Base-by-base conservation (phyloP, 1,140 invertebrate species). In the Parapsyche elsis region DNA sequence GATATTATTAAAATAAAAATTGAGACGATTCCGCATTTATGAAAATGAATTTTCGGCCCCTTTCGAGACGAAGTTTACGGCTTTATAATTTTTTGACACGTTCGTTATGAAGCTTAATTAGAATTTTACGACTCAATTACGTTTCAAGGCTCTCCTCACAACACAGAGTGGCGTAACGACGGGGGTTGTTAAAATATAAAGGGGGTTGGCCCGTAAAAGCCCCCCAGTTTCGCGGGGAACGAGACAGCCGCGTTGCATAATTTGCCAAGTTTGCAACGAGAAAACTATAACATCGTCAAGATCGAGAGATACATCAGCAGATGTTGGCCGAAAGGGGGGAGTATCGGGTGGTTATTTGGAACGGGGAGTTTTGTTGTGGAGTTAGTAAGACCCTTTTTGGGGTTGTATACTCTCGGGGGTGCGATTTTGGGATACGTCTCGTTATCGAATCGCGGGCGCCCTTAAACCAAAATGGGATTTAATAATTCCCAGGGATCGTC, bases 391-490 rank as follows among this genome's bases (percentile, higher is more conserved):
- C 30, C 30, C 30, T 38, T 38, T 38, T 38, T 38, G 30, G 30
- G 30, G 30, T 38, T 53, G 49, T 53, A 53, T 53, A 53, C 16
- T 53, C 49, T 53, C 49, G 49, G 16, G 49, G 49, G 49, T 53
- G 16, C 49, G 49, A 53, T 53, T 53, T 53, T 53, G 49, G 49
- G 49, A 53, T 53, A 53, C 49, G 49, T 53, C 10, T 53, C 49
- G 49, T 53, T 53, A 53, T 53, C 49, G 49, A 53, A 53, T 53
- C 49, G 49, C 16, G 49, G 49, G 12, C 16, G 12, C 49, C 49
- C 49, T 53, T 53, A 53, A 53, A 53, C 49, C 49, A 53, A 53
- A 53, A 53, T 53, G 16, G 49, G 49, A 53, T 53, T 53, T 53
- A 53, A 53, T 53, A 53, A 53, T 53, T 14, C 16, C 49, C 49